Evolutionary conservation across 2,888 invertebrate species (phyloP).

Genomic region (Drosophila aldrichi): DNA sequence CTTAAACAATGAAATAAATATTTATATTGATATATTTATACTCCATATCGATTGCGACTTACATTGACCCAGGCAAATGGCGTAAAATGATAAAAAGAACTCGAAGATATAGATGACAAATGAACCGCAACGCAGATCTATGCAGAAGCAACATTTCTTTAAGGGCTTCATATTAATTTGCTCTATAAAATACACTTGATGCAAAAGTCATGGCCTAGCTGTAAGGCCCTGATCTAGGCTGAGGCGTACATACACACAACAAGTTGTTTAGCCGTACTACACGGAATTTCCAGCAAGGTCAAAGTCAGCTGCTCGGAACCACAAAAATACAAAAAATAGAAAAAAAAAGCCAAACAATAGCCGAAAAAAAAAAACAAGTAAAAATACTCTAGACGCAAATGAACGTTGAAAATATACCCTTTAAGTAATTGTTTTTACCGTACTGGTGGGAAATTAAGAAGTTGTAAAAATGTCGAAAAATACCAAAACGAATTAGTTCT

Average conservation of each 20-base stretch:
- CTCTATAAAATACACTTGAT: conserved; percentile 6
- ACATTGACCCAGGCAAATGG: conserved; percentile 50
- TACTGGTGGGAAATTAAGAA: neutral
- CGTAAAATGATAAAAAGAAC: conserved; percentile 14
- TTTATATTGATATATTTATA: neutral
- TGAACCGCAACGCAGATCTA: conserved; percentile 49
- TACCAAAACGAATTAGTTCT: no score
- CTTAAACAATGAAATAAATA: neutral
- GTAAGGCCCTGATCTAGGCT: conserved; percentile 14
- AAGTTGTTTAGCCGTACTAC: conserved; percentile 17
- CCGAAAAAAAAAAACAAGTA: conserved; percentile 9
- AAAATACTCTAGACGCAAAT: neutral
- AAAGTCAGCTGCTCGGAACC: conserved; percentile 79
- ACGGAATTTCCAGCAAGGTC: conserved; percentile 62
- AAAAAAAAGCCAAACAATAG: conserved; percentile 29
- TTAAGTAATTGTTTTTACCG: neutral
- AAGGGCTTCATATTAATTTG: neutral
- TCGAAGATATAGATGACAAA: conserved; percentile 32
- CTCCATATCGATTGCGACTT: conserved; percentile 5
- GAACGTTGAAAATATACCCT: neutral
- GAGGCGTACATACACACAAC: conserved; percentile 25
- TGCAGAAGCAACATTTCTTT: conserved; percentile 44
- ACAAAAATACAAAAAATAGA: neutral
- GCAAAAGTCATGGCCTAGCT: conserved; percentile 45
- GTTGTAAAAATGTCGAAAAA: neutral